Evolutionary conservation across 1,140 invertebrate genomes (phyloP), one percentile per base, ranked within the genome.

Genomic region (Drosophila ananassae): DNA sequence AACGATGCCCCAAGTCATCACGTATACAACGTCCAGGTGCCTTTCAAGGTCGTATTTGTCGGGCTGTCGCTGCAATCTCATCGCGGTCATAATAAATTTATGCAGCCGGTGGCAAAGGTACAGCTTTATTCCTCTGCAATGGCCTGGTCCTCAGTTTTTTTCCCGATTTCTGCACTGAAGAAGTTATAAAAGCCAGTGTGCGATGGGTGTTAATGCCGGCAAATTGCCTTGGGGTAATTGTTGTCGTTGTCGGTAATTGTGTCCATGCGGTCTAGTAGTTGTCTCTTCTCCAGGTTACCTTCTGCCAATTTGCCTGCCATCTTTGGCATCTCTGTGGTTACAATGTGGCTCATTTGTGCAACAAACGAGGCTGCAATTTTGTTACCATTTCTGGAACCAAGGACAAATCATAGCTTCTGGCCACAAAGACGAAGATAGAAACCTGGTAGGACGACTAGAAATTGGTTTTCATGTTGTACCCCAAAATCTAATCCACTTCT

Each of bases 151-250:
- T 3, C 41, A 10, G 44, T 46, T 39, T 17, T 59, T 59, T 28
- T 28, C 25, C 28, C 25, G 59, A 24, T 50, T 32, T 25, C 30
- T 63, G 24, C 71, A 22, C 63, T 69, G 58, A 87, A 76, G 82
- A 89, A 79, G 78, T 81, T 78, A 89, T 82, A 82, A 82, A 79
- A 82, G 51, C 47, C 51, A 28, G 62, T 62, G 56, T 44, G 60
- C 61, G 60, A 55, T 68, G 74, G 79, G 83, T 87, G 82, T 83
- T 87, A 83, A 87, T 83, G 81, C 79, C 74, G 69, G 74, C 66
- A 89, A 89, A 87, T 87, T 87, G 83, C 83, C 71, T 44, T 50
- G 48, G 82, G 83, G 83, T 89, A 87, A 87, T 89, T 87, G 82
- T 89, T 87, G 82, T 83, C 63, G 69, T 78, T 60, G 63, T 77